phyloP scores from a whole-genome alignment of 2,113 vertebrate species.

The Chamaetylas fuelleborni region DNA sequence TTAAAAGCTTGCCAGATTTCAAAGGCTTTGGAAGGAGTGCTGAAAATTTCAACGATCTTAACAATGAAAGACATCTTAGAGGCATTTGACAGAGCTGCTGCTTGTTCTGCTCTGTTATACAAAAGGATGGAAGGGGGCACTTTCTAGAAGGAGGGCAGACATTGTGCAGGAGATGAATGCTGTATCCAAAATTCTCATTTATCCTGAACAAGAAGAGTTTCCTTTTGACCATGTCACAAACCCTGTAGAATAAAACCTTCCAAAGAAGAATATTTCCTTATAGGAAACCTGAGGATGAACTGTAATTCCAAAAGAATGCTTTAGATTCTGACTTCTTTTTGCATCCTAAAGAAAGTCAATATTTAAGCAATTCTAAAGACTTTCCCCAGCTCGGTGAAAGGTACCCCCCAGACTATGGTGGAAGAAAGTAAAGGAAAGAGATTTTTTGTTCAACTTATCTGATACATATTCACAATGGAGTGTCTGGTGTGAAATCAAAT shows the following conservation, averaged over 20 bases:
- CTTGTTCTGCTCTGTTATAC: not conserved
- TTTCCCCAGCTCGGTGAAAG: not conserved
- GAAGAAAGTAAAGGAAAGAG: not conserved
- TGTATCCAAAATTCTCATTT: not conserved
- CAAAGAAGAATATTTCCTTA: not conserved
- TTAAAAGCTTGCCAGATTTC: not conserved
- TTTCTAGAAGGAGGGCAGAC: not conserved
- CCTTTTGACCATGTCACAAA: not conserved
- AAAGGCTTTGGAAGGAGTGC: not conserved
- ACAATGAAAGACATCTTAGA: not conserved
- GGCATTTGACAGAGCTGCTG: not conserved
- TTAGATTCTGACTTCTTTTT: not conserved
- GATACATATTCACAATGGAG: not conserved
- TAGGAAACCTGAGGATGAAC: not conserved
- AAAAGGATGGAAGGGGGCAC: not conserved
- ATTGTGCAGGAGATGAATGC: not conserved
- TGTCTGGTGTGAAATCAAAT: not conserved
- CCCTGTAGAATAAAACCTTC: not conserved
- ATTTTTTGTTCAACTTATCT: not conserved
- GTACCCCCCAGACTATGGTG: fast-evolving
- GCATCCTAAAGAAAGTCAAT: not conserved
- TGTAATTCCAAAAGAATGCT: not conserved
- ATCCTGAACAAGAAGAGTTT: not conserved
- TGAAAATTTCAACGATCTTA: not conserved
- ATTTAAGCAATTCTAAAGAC: not conserved